Evolutionary conservation across 2,888 invertebrate genomes (phyloP), one percentile per base, ranked within the genome.

Genomic region (Minunthozetes semirufus): DNA sequence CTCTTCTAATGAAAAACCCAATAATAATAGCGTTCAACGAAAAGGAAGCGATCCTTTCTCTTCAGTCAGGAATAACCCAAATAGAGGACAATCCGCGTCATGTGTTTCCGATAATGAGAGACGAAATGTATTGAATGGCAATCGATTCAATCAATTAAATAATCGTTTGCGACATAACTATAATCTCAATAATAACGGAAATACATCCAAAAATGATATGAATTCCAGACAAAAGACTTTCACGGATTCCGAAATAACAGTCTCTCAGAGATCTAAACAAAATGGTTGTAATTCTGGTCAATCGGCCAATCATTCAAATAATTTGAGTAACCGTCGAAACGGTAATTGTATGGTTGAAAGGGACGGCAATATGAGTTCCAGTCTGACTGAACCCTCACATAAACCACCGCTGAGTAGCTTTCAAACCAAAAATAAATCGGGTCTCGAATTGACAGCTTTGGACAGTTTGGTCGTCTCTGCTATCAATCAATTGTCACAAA

Each of bases 391-490:
- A 42, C 42, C 42, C 9, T 42, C 42, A 42, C 42, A 42, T 42
- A 53, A 53, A n/a, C 53, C 53, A 6, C 53, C 53, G 9, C 1
- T 53, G 5, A 53, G 19, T 53, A n/a, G 1, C 9, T 42, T 42
- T 13, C 50, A 27, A 29, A 33, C 68, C 11, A 46, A 27, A 25
- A 42, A 42, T 42, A 46, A 56, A 59, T 13, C 68, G 4, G 15
- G 42, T 3, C 25, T n/a, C 13, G 53, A 38, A 33, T 66, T 68
- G n/a, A 38, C 61, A 15, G 70, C 46, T 13, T 77, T 84, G 76
- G 86, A 86, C 79, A 83, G 82, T 77, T 81, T 86, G 72, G 84
- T 86, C 56, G 84, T 86, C 74, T 83, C 85, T 25, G 85, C 86
- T 25, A 84, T 86, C 74, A 84, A 85, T 80, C 85, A 85, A 76